Conservation (phyloP, 2,888 invertebrate species). For the Palloptera scutellata region DNA sequence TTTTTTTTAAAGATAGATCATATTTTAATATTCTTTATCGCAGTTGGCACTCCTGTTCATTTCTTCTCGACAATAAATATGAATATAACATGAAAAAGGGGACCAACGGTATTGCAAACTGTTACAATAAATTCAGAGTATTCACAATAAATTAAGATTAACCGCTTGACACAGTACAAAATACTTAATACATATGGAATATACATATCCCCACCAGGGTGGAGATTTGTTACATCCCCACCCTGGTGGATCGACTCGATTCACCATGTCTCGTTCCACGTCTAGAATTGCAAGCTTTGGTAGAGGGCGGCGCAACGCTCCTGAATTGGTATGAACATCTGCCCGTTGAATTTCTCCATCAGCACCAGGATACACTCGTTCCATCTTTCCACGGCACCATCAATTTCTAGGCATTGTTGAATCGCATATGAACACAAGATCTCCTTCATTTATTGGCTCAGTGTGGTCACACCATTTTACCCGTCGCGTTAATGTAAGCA, state of each 20-base stretch:
- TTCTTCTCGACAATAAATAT: no score
- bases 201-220: no score
- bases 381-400: constrained; percentile 34
- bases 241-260: constrained; percentile 16
- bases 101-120: no score
- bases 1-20: no score
- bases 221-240: not conserved
- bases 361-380: constrained; percentile 22
- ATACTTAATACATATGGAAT: no score
- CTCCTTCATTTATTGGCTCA: constrained; percentile 26
- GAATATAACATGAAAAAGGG: no score
- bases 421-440: constrained; percentile 36
- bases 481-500: constrained; percentile 31
- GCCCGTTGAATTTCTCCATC: constrained; percentile 29
- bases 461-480: constrained; percentile 32
- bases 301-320: constrained; percentile 40
- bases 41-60: no score
- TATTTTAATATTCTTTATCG: no score
- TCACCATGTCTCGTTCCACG: constrained; percentile 62
- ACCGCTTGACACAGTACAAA: no score
- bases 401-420: constrained; percentile 25
- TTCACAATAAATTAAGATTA: no score
- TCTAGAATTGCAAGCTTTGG: constrained; percentile 54
- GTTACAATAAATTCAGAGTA: no score
- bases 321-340: constrained; percentile 37